A percentile compares a stretch with the other conserved stretches of the same genome.
phyloP scores from a whole-genome alignment of 2,888 invertebrate genomes.

The Cheilosia impressa region DNA sequence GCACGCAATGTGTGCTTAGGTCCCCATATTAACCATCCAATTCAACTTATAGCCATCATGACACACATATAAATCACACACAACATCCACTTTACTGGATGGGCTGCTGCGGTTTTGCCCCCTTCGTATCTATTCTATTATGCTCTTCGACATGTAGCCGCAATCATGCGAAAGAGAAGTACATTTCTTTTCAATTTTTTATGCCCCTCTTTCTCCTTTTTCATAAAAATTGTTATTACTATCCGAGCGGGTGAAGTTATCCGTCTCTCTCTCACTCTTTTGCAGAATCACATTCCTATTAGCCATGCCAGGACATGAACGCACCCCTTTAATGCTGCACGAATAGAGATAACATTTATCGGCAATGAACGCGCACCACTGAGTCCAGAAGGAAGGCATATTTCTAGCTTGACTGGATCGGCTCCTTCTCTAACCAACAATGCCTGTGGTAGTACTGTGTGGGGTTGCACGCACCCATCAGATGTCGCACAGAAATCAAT shows the following conservation, averaged over 20 bases:
- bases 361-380: constrained; percentile 63
- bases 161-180: constrained; percentile 67
- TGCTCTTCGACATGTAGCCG: constrained; percentile 14
- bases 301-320: constrained; percentile 10
- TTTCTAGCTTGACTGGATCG: constrained; percentile 47
- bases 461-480: constrained; percentile 12
- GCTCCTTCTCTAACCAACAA: constrained; percentile 4
- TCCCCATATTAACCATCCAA: constrained; percentile 7
- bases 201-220: constrained; percentile 2
- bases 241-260: constrained; percentile 34
- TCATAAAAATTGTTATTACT: constrained; percentile 45
- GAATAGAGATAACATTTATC: constrained; percentile 72
- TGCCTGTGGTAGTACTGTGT: not conserved
- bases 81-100: constrained; percentile 46
- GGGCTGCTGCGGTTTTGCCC: constrained; percentile 1
- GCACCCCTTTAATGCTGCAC: constrained; percentile 67
- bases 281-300: constrained; percentile 48
- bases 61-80: constrained; percentile 47
- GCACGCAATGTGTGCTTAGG: constrained; percentile 55
- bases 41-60: constrained; percentile 23
- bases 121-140: not conserved
- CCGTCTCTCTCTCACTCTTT: constrained; percentile 1
- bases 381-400: constrained; percentile 48
- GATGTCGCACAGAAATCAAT: constrained; percentile 51
- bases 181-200: constrained; percentile 56